Percentiles rank a stretch among this genome's conserved stretches.
These are phyloP conservation scores for Hyalella azteca DNA, from an alignment of 2,888 invertebrate genomes.

Conservation along the genomic window DNA sequence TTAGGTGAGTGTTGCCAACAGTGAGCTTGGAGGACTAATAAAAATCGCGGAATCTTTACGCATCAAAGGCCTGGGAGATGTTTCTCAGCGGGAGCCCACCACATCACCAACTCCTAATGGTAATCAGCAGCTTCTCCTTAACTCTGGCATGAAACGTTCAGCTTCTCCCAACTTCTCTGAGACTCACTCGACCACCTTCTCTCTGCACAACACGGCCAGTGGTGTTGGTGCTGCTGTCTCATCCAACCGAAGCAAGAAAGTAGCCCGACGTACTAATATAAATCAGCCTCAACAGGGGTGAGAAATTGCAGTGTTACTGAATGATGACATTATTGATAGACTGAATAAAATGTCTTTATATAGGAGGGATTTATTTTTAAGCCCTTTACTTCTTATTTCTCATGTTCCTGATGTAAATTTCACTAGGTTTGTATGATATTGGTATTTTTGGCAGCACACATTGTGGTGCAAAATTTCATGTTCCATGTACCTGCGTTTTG, in stretches of 20 bases:
- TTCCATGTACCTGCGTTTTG: too few relatives aligned
- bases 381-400: too few relatives aligned
- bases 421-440: too few relatives aligned
- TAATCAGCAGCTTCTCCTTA: slow-evolving; percentile 46
- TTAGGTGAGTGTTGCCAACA: slow-evolving; percentile 58
- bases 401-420: too few relatives aligned
- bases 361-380: too few relatives aligned
- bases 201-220: slow-evolving; percentile 20
- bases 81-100: slow-evolving; percentile 51
- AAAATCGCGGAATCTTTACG: slow-evolving; percentile 58
- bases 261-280: slow-evolving; percentile 11
- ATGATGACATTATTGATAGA: too few relatives aligned
- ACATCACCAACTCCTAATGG: slow-evolving; percentile 38
- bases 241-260: slow-evolving; percentile 29
- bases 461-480: too few relatives aligned
- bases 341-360: too few relatives aligned
- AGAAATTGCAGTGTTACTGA: too few relatives aligned
- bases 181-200: slow-evolving; percentile 33
- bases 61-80: slow-evolving; percentile 58
- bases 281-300: too few relatives aligned
- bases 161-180: slow-evolving; percentile 39
- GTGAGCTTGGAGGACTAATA: slow-evolving; percentile 56
- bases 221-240: background rate
- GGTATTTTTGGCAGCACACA: too few relatives aligned
- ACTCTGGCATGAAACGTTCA: slow-evolving; percentile 38